Evolutionary conservation across 1,140 invertebrate species (phyloP).

Genomic region (Drosophila pseudoobscura): DNA sequence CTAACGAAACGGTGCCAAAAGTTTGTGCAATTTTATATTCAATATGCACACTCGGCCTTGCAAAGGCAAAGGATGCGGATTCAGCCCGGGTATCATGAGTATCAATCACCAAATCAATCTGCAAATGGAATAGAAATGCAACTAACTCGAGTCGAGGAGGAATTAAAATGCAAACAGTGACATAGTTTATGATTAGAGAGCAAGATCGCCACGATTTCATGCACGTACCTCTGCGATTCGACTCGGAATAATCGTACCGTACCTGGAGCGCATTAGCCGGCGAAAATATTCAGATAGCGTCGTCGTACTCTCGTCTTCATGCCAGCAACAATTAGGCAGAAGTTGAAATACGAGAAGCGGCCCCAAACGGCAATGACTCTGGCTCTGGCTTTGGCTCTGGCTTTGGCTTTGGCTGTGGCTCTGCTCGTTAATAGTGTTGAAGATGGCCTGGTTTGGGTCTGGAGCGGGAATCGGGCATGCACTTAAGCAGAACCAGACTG

Average conservation of each 20-base stretch:
- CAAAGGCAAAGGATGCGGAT: slow-evolving; percentile 10
- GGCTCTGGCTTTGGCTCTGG: not conserved
- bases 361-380: slow-evolving; percentile 1
- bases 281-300: slow-evolving; percentile 46
- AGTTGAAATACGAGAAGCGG: slow-evolving; percentile 49
- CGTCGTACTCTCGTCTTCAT: slow-evolving; percentile 3
- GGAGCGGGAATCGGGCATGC: slow-evolving; percentile 44
- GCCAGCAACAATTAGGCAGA: slow-evolving; percentile 48
- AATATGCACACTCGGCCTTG: slow-evolving; percentile 27
- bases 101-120: slow-evolving; percentile 28
- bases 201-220: slow-evolving; percentile 65
- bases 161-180: slow-evolving; percentile 67
- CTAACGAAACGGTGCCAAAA: slow-evolving; percentile 52
- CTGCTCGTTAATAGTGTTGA: slow-evolving; percentile 29
- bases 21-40: slow-evolving; percentile 60
- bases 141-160: slow-evolving; percentile 20
- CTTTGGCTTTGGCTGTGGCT: not conserved
- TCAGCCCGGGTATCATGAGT: not conserved
- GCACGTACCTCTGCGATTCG: slow-evolving; percentile 57
- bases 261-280: slow-evolving; percentile 42
- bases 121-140: slow-evolving; percentile 2
- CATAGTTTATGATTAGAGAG: slow-evolving; percentile 63
- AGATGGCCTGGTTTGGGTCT: slow-evolving; percentile 19
- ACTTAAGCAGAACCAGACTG: slow-evolving; percentile 71
- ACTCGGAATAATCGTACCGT: slow-evolving; percentile 34